Evolutionary conservation across 2,113 vertebrate genomes (phyloP).

Genomic region (Saccopteryx bilineata): DNA sequence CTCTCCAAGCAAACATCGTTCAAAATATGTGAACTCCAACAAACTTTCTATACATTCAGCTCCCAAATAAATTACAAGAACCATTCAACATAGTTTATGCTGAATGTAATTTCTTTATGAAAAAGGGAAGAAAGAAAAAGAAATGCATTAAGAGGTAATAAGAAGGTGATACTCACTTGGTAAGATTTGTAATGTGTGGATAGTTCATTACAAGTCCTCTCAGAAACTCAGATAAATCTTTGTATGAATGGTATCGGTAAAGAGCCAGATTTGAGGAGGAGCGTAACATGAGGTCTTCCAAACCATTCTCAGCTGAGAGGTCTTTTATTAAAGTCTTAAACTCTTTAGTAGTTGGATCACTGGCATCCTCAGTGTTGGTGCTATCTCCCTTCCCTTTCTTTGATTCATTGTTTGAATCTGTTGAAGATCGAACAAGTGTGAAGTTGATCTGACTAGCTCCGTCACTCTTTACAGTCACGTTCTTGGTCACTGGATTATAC

Average conservation of each 20-base stretch:
- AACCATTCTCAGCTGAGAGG: conserved; percentile 93
- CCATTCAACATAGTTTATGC: background rate
- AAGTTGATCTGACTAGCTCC: conserved; percentile 93
- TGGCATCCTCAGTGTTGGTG: conserved; percentile 80
- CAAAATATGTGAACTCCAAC: conserved; percentile 44
- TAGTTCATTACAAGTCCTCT: conserved; percentile 95
- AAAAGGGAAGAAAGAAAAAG: background rate
- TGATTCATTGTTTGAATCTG: conserved; percentile 84
- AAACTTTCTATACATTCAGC: background rate
- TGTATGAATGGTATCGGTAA: conserved; percentile 93
- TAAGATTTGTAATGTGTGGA: conserved; percentile 93
- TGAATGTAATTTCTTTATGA: conserved; percentile 13
- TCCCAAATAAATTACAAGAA: conserved; percentile 49
- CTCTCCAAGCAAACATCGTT: conserved; percentile 56
- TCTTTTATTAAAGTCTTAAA: conserved; percentile 95
- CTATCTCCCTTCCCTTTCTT: conserved; percentile 83
- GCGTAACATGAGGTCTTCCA: conserved; percentile 91
- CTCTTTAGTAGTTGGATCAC: conserved; percentile 90
- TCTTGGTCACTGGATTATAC: conserved; percentile 91
- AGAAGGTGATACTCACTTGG: conserved; percentile 83
- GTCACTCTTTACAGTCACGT: conserved; percentile 89
- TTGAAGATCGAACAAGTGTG: conserved; percentile 89
- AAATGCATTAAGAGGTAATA: background rate
- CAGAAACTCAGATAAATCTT: conserved; percentile 92
- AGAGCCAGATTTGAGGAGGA: conserved; percentile 90